Percentiles rank a stretch among this genome's conserved stretches.
Conservation (phyloP, 2,113 vertebrate species). For the Pipra filicauda region DNA sequence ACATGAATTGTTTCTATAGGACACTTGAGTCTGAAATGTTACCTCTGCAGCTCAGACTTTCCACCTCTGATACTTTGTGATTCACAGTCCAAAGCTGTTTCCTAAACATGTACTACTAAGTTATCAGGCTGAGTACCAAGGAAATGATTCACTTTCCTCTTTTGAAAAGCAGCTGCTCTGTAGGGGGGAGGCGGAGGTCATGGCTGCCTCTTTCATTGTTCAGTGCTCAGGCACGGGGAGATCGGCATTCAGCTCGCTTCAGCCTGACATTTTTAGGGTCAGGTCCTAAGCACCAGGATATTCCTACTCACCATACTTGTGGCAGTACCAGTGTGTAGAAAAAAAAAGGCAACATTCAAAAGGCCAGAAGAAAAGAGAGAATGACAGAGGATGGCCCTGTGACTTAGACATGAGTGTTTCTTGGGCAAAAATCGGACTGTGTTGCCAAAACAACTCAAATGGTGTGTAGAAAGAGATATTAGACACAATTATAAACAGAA, state of each 20-base stretch:
- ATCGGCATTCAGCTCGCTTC: not conserved
- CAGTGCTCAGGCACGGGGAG: not conserved
- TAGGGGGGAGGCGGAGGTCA: not conserved
- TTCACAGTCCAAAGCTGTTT: conserved; percentile 4
- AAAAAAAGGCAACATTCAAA: not conserved
- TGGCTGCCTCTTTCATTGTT: not conserved
- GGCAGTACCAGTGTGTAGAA: not conserved
- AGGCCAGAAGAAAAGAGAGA: not conserved
- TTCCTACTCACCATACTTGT: not conserved
- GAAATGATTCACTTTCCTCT: conserved; percentile 37
- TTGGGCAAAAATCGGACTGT: not conserved
- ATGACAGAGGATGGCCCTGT: not conserved
- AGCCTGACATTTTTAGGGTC: not conserved
- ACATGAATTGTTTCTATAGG: not conserved
- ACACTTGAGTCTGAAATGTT: not conserved
- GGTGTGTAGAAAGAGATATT: not conserved
- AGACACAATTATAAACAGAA: not conserved
- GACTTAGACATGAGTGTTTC: not conserved
- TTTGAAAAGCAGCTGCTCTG: not conserved
- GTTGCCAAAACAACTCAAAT: not conserved
- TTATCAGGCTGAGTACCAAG: conserved; percentile 21
- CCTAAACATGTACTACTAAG: not conserved
- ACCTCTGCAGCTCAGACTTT: not conserved
- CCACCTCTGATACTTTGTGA: not conserved
- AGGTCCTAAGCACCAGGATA: not conserved